phyloP scores from a whole-genome alignment of 1,140 invertebrate species.

The Drosophila sp. region DNA sequence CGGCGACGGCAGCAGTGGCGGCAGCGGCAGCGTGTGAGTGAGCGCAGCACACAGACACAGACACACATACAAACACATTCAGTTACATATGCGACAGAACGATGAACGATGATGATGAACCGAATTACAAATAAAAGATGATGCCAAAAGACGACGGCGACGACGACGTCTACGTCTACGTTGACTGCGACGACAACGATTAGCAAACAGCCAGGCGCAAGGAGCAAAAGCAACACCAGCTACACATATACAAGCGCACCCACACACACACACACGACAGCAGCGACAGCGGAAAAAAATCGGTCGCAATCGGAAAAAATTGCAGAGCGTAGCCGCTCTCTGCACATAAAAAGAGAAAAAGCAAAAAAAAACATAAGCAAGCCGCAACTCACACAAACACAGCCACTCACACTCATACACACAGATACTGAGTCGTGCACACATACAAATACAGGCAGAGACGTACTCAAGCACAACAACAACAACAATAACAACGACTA shows the following conservation, averaged over 20 bases:
- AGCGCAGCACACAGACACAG: slow-evolving; percentile 32
- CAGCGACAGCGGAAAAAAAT: slow-evolving; percentile 74
- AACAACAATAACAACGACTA: too few relatives aligned
- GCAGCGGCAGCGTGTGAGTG: slow-evolving; percentile 52
- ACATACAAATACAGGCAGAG: slow-evolving; percentile 55
- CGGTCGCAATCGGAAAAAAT: slow-evolving; percentile 82
- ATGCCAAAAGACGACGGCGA: slow-evolving; percentile 81
- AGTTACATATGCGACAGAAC: slow-evolving; percentile 69
- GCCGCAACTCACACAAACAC: slow-evolving; percentile 63
- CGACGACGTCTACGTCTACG: slow-evolving; percentile 55
- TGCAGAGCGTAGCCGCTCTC: slow-evolving; percentile 78
- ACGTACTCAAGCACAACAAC: slow-evolving; percentile 72
- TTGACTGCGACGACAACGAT: slow-evolving; percentile 78
- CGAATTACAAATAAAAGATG: slow-evolving; percentile 85
- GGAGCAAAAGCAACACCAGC: slow-evolving; percentile 65
- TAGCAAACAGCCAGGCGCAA: slow-evolving; percentile 76
- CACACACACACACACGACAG: slow-evolving; percentile 40
- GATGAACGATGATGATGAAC: slow-evolving; percentile 84
- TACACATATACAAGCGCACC: slow-evolving; percentile 34
- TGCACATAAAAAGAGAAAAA: slow-evolving; percentile 79
- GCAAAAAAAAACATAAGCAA: slow-evolving; percentile 80
- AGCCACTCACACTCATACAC: slow-evolving; percentile 30
- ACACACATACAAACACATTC: slow-evolving; percentile 48
- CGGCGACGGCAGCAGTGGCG: slow-evolving; percentile 26
- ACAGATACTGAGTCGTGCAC: slow-evolving; percentile 57